Evolutionary conservation across 1,140 invertebrate species (phyloP), one percentile per base, ranked within the genome.

Genomic region (Wasmannia auropunctata): DNA sequence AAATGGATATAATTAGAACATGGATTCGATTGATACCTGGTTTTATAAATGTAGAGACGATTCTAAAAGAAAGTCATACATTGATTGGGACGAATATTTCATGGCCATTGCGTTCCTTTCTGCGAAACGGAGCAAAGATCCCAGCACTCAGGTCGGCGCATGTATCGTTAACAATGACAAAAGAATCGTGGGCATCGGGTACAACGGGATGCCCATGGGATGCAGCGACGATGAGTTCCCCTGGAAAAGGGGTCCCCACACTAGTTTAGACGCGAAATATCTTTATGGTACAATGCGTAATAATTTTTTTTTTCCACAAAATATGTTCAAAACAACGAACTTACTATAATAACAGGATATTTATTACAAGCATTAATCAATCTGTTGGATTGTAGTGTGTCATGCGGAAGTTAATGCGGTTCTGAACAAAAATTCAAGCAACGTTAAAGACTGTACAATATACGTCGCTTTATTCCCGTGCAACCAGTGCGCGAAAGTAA

Each of bases 371-470:
- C n/a, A 16, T 40, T 58, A 28, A 46, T 65, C 25, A 75, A 70
- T 75, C 70, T 81, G 65, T 90, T 56, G 49, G 5, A 89, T 96
- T 97, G 88, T 94, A 98, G 99, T 99, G 0, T 99, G 98, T 88
- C 99, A 99, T 95, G 99, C 99, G 43, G 99, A 99, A 96, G 96
- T 99, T 94, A 99, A 99, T 96, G 99, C 99, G 14, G 98, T 99
- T 85, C 90, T 99, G 1, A 99, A 99, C 93, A 98, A 98, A 94
- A 99, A 98, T 93, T 95, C 96, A 3, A 95, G 96, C 0, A 96
- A 97, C 95, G 94, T 99, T 0, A 97, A 97, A 90, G 96, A 97
- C 86, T 99, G 98, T 91, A 96, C 96, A 0, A 96, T 99, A 1
- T 99, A 99, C 94, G 98, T 98, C 0, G 97, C 96, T 0, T 93